Conservation (phyloP, 1,140 invertebrate species). For the Rhopalosiphum padi region DNA sequence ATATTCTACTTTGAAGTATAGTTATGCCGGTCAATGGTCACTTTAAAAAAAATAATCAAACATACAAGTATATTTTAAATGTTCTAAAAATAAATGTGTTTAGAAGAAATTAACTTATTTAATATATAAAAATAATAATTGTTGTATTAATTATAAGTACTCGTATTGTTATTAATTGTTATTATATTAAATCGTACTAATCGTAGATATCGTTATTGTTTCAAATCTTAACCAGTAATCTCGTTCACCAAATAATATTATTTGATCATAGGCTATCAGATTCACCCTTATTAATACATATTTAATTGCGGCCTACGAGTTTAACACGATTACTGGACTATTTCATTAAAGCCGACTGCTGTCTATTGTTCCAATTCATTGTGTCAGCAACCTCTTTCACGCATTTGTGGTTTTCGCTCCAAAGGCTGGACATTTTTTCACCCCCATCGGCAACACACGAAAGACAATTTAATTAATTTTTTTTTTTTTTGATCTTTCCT, state of each 20-base stretch:
- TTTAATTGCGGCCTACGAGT: not conserved
- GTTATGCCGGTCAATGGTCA: too few relatives aligned
- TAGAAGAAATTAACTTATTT: not conserved
- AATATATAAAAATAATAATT: not conserved
- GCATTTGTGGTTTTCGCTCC: constrained; percentile 10
- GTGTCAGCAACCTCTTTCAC: constrained; percentile 12
- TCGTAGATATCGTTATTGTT: not conserved
- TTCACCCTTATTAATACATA: not conserved
- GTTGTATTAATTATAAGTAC: not conserved
- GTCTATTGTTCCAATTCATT: constrained; percentile 22
- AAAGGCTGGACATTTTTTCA: constrained; percentile 15
- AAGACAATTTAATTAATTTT: constrained; percentile 53
- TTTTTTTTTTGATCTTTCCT: constrained; percentile 31
- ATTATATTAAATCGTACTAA: too few relatives aligned
- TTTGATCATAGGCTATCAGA: not conserved
- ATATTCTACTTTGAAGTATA: not conserved
- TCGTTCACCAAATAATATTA: not conserved
- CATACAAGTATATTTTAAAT: too few relatives aligned
- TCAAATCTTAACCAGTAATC: not conserved
- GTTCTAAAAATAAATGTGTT: not conserved
- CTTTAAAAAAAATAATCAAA: too few relatives aligned
- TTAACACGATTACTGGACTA: constrained; percentile 10
- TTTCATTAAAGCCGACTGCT: not conserved
- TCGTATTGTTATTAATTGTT: too few relatives aligned
- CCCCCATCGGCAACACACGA: not conserved